phyloP scores from a whole-genome alignment of 2,113 vertebrate genomes.

The Spea bombifrons region DNA sequence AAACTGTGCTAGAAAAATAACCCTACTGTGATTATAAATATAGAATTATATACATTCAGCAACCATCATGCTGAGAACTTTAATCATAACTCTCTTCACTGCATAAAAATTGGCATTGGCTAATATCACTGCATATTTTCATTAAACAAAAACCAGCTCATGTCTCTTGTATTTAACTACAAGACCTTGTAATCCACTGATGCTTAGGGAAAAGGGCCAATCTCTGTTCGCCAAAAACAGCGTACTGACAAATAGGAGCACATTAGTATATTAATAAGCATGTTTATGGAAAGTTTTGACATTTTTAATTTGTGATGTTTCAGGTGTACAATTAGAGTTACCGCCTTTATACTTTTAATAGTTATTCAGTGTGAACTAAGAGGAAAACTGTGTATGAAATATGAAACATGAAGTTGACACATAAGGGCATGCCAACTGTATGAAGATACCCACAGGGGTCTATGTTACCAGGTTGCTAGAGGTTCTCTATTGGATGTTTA shows the following conservation, averaged over 20 bases:
- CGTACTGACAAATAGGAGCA: constrained; percentile 15
- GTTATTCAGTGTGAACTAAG: constrained; percentile 22
- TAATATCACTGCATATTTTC: constrained; percentile 26
- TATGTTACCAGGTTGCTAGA: no score
- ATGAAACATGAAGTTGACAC: no score
- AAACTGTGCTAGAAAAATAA: neutral
- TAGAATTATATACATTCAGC: constrained; percentile 25
- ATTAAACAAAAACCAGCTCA: constrained; percentile 5
- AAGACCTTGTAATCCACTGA: neutral
- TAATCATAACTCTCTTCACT: constrained; percentile 24
- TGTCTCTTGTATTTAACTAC: constrained; percentile 9
- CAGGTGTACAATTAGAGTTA: constrained; percentile 33
- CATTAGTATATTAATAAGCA: constrained; percentile 18
- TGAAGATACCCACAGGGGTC: neutral
- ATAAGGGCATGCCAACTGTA: neutral
- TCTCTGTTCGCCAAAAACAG: neutral
- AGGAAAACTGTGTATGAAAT: neutral
- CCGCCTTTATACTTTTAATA: constrained; percentile 22
- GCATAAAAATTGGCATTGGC: constrained; percentile 35
- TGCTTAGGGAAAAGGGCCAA: constrained; percentile 12
- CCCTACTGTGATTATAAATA: constrained; percentile 39
- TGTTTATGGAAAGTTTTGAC: constrained; percentile 12
- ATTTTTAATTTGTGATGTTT: neutral
- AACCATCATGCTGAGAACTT: constrained; percentile 31
- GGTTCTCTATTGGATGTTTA: no score